A percentile compares a stretch with the other conserved stretches of the same genome.
Conservation (phyloP, 2,888 invertebrate species). For the Aporophyla nigra region DNA sequence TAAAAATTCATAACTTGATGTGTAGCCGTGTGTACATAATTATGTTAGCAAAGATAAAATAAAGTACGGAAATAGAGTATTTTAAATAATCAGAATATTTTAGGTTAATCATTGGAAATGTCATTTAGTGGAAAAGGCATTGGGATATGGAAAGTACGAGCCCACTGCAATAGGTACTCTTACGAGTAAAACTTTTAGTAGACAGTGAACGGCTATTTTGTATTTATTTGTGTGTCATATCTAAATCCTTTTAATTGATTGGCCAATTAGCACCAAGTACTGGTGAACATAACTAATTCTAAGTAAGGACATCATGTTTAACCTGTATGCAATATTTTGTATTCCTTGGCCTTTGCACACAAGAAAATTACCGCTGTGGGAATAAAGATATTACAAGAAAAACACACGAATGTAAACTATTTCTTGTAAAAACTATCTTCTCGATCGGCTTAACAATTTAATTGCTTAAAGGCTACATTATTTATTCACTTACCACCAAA, state of each 20-base stretch:
- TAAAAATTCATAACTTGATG: too few relatives aligned
- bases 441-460: neutral
- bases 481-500: neutral
- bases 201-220: neutral
- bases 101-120: neutral
- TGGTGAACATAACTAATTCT: neutral
- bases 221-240: neutral
- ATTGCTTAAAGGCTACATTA: neutral
- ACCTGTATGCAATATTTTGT: constrained; percentile 2
- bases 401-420: neutral
- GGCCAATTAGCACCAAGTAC: neutral
- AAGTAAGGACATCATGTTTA: neutral
- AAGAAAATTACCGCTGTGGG: neutral
- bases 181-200: neutral
- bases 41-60: neutral
- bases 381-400: neutral
- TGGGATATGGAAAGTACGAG: neutral
- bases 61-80: neutral
- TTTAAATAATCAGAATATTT: neutral
- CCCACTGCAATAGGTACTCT: neutral
- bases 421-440: neutral
- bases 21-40: too few relatives aligned
- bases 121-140: neutral
- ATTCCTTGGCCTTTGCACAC: neutral
- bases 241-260: neutral